These are phyloP conservation scores for Tuberolachnus salignus DNA, from an alignment of 2,888 invertebrate species.

Conservation along the genomic window DNA sequence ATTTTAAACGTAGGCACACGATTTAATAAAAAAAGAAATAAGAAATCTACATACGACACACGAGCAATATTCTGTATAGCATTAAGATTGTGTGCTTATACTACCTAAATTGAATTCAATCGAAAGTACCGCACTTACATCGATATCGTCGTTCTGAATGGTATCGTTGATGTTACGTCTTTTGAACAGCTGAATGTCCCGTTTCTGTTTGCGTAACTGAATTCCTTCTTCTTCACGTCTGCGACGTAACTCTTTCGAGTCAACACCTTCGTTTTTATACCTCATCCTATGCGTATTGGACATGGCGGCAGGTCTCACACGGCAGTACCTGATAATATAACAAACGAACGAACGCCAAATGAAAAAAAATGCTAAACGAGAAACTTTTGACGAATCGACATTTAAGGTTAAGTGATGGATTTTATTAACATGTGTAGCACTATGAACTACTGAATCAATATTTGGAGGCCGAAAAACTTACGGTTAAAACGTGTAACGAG, in stretches of 20 bases:
- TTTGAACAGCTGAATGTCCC: slow-evolving; percentile 93
- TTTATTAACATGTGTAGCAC: neutral
- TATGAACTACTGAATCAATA: neutral
- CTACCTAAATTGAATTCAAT: neutral
- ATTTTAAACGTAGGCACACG: too few species aligned
- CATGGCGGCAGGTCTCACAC: slow-evolving; percentile 65
- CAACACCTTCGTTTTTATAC: slow-evolving; percentile 92
- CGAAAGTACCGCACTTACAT: slow-evolving; percentile 46
- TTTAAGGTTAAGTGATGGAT: slow-evolving; percentile 43
- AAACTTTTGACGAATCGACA: neutral
- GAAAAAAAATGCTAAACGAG: neutral
- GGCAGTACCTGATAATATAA: neutral
- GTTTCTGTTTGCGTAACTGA: slow-evolving; percentile 91
- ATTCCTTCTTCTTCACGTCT: slow-evolving; percentile 95
- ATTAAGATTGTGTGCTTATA: too few species aligned
- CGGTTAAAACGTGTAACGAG: neutral
- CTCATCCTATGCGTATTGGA: slow-evolving; percentile 85
- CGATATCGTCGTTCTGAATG: slow-evolving; percentile 52
- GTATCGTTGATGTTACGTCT: slow-evolving; percentile 76
- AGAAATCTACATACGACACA: neutral
- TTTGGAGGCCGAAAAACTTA: slow-evolving; percentile 4
- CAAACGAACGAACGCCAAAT: neutral
- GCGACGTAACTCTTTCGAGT: slow-evolving; percentile 88
- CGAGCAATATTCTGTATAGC: too few species aligned
- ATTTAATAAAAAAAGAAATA: neutral